Conservation (phyloP, 64 coral and sea anemone genomes). For the Dendronephthya gigantea region DNA sequence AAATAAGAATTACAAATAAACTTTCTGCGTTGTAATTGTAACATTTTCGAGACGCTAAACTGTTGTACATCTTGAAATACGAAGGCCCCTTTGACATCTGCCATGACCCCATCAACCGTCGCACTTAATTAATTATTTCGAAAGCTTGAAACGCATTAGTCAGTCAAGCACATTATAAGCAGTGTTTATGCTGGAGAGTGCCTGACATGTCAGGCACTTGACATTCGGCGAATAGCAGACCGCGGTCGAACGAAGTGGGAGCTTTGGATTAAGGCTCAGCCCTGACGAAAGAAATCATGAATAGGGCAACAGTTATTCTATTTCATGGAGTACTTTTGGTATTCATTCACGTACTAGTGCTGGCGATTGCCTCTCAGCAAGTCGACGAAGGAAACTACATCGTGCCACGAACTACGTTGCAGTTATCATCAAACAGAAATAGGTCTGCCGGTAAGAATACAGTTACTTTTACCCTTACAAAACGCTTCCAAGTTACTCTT, state of each 20-base stretch:
- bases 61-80: not conserved
- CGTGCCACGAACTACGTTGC: not conserved
- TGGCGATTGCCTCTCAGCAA: not conserved
- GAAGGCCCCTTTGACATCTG: not conserved
- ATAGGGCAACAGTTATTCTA: not conserved
- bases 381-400: not conserved
- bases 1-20: not conserved
- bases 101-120: not conserved
- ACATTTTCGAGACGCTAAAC: not conserved
- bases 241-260: not conserved
- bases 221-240: constrained; percentile 12
- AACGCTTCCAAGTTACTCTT: not conserved
- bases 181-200: not conserved
- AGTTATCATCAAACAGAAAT: not conserved
- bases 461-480: not conserved
- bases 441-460: not conserved
- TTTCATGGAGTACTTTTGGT: not conserved
- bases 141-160: constrained; percentile 15
- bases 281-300: not conserved
- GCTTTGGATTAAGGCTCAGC: not conserved
- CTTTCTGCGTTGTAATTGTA: not conserved
- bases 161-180: constrained; percentile 13
- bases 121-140: constrained; percentile 17
- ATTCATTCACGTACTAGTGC: not conserved
- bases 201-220: not conserved